Conservation (phyloP, 1,140 invertebrate genomes). For the Onthophagus taurus region DNA sequence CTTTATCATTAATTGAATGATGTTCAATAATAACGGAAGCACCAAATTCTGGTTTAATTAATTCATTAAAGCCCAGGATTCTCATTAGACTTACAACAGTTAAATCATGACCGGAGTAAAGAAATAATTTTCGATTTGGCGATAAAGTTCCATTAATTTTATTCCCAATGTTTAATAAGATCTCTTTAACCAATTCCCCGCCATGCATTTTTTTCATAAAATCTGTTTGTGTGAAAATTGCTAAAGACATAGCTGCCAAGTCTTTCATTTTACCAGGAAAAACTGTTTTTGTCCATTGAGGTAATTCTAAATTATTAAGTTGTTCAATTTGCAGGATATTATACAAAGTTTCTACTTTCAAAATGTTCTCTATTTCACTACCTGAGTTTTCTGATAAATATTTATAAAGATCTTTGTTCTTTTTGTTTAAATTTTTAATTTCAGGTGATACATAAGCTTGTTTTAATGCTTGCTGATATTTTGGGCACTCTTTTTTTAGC, state of each 20-base stretch:
- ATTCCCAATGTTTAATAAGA: conserved; percentile 36
- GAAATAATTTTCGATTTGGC: conserved; percentile 42
- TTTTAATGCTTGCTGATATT: conserved; percentile 47
- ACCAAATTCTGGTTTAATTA: conserved; percentile 59
- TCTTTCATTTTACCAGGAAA: conserved; percentile 58
- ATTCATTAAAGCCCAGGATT: conserved; percentile 52
- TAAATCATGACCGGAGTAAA: conserved; percentile 66
- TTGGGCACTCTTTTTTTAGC: conserved; percentile 53
- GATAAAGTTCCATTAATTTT: conserved; percentile 22
- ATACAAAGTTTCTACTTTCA: conserved; percentile 63
- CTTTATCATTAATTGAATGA: conserved; percentile 42
- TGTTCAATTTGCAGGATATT: conserved; percentile 63
- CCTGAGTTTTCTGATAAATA: conserved; percentile 57
- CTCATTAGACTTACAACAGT: conserved; percentile 61
- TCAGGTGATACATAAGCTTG: conserved; percentile 45
- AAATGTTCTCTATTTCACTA: conserved; percentile 50
- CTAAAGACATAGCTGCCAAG: conserved; percentile 57
- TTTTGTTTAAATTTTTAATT: conserved; percentile 44
- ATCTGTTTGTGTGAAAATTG: conserved; percentile 57
- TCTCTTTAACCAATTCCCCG: conserved; percentile 41
- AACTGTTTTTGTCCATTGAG: conserved; percentile 59
- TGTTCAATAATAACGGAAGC: conserved; percentile 58
- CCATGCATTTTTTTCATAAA: conserved; percentile 64
- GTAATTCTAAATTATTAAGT: conserved; percentile 53
- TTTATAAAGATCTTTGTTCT: conserved; percentile 51